These are phyloP conservation scores for Dicerorhinus sumatrensis DNA, from an alignment of 2,113 vertebrate species.

Conservation along the genomic window DNA sequence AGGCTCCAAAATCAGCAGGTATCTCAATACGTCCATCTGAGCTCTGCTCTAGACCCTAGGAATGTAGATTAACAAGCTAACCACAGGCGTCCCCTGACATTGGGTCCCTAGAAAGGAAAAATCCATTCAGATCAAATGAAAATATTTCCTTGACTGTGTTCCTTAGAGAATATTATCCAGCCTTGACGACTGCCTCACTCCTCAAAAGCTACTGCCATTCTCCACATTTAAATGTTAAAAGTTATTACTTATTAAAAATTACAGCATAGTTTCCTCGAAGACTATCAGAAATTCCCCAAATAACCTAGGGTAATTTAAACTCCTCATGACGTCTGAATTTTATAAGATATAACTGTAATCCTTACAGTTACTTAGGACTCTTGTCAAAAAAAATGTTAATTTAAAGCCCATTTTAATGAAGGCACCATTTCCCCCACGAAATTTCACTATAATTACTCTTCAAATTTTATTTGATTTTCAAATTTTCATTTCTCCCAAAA, in stretches of 20 bases:
- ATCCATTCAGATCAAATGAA: background rate
- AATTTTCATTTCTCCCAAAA: slow-evolving; percentile 21
- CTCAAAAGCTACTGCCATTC: background rate
- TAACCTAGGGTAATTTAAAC: slow-evolving; percentile 26
- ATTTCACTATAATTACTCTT: slow-evolving; percentile 34
- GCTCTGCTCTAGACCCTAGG: background rate
- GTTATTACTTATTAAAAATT: background rate
- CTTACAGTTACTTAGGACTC: slow-evolving; percentile 29
- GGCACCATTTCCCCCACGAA: background rate
- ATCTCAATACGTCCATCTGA: background rate
- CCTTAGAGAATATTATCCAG: background rate
- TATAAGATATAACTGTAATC: background rate
- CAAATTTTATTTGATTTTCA: slow-evolving; percentile 48
- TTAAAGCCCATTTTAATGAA: slow-evolving; percentile 54
- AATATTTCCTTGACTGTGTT: background rate
- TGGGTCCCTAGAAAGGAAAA: slow-evolving; percentile 5
- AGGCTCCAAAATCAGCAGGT: background rate
- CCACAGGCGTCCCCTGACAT: background rate
- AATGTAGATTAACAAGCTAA: background rate
- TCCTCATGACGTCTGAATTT: slow-evolving; percentile 5
- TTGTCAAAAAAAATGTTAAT: background rate
- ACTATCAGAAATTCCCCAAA: slow-evolving; percentile 11
- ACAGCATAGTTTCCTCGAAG: background rate
- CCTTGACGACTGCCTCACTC: background rate
- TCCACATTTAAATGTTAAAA: background rate